A percentile compares a stretch with the other conserved stretches of the same genome.
These are phyloP conservation scores for Polylopha cassiicola DNA, from an alignment of 2,888 invertebrate species.

Conservation along the genomic window DNA sequence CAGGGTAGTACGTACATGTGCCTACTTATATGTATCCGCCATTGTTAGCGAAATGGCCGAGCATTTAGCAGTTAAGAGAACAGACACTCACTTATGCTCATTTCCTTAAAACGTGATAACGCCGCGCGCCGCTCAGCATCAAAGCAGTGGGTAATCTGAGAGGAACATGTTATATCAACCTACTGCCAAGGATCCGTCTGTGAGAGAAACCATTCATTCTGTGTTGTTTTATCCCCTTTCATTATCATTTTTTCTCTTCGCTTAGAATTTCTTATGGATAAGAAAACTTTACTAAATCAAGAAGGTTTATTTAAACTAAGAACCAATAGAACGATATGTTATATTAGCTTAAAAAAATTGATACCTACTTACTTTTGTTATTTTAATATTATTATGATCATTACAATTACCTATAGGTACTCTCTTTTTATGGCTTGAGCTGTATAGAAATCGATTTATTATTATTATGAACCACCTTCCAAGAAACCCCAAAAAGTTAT, in stretches of 20 bases:
- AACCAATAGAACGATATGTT: constrained; percentile 12
- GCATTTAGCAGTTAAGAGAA: constrained; percentile 7
- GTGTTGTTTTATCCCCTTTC: not conserved
- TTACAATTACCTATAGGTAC: no score
- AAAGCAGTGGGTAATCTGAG: constrained; percentile 9
- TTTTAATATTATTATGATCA: no score
- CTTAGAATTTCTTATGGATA: not conserved
- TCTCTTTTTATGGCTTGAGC: no score
- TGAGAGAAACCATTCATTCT: constrained; percentile 12
- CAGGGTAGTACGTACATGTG: no score
- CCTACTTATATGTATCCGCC: no score
- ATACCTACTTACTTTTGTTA: no score
- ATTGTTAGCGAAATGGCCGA: no score
- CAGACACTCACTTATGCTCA: constrained; percentile 15
- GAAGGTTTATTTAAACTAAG: not conserved
- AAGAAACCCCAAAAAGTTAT: no score
- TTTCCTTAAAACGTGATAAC: constrained; percentile 16
- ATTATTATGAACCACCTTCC: no score
- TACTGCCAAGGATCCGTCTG: constrained; percentile 1
- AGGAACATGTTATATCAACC: constrained; percentile 5
- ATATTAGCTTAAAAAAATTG: no score
- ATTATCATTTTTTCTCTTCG: not conserved
- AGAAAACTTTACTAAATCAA: not conserved
- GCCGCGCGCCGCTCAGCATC: no score
- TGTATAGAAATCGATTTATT: no score